Percentiles rank a stretch among this genome's conserved stretches.
phyloP scores from a whole-genome alignment of 2,113 vertebrate genomes.

The Paramormyrops kingsleyae region DNA sequence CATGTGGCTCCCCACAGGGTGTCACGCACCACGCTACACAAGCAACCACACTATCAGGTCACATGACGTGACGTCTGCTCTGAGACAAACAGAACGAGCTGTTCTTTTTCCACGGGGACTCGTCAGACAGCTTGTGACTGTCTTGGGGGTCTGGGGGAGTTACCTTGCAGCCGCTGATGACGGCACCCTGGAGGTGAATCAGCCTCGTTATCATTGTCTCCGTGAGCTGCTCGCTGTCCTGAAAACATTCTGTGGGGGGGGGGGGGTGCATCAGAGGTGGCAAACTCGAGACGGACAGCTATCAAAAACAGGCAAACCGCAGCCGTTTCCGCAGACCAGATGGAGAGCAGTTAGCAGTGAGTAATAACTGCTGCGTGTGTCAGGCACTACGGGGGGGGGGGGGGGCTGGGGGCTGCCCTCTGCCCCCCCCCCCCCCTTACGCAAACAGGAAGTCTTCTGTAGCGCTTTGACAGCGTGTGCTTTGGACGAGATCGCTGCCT shows the following conservation, averaged over 20 bases:
- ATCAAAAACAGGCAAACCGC: not conserved
- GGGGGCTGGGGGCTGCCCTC: not conserved
- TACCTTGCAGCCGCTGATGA: slow-evolving; percentile 85
- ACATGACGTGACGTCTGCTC: not conserved
- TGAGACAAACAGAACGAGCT: not conserved
- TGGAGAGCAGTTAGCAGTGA: not conserved
- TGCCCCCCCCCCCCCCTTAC: slow-evolving; percentile 18
- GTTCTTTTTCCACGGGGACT: not conserved
- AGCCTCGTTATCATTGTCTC: slow-evolving; percentile 66
- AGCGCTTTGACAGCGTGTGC: not conserved
- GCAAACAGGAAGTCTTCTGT: slow-evolving; percentile 31
- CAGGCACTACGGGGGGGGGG: not conserved
- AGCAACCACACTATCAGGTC: not conserved
- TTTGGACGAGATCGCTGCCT: not conserved
- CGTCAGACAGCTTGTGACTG: not conserved
- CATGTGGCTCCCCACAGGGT: not conserved
- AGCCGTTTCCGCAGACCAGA: not conserved
- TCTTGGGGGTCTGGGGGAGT: not conserved
- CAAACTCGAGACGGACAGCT: not conserved
- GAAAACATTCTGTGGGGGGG: slow-evolving; percentile 65
- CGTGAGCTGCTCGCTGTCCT: slow-evolving; percentile 59
- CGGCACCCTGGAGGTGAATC: slow-evolving; percentile 78
- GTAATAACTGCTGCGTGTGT: not conserved
- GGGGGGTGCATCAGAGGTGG: not conserved
- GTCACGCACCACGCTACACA: not conserved